phyloP scores from a whole-genome alignment of 2,888 invertebrate genomes.

The Neocrepidodera transversa region DNA sequence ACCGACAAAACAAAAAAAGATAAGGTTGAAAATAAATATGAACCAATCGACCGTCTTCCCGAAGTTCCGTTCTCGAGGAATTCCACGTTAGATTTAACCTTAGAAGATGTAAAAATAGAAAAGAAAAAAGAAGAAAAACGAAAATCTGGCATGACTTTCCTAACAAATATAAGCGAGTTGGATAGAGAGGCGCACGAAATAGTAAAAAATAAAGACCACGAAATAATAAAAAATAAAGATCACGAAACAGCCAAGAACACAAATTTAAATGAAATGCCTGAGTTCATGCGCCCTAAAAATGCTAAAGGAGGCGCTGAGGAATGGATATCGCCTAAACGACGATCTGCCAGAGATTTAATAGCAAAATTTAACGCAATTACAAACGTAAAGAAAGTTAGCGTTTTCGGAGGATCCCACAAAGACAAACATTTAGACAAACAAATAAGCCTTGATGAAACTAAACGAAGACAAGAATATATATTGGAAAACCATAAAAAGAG shows the following conservation, averaged over 20 bases:
- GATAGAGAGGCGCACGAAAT: conserved; percentile 82
- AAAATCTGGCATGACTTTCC: conserved; percentile 66
- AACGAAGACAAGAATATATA: conserved; percentile 48
- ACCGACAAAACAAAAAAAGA: conserved; percentile 50
- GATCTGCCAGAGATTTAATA: conserved; percentile 65
- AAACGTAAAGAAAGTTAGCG: conserved; percentile 65
- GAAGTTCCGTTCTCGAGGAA: conserved; percentile 67
- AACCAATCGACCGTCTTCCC: conserved; percentile 56
- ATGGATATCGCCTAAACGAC: conserved; percentile 53
- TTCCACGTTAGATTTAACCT: conserved; percentile 53
- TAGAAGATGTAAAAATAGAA: conserved; percentile 44
- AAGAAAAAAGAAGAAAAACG: conserved; percentile 61
- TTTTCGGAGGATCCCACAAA: conserved; percentile 57
- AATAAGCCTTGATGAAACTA: conserved; percentile 47
- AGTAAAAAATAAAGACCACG: conserved; percentile 61
- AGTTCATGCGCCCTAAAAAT: conserved; percentile 58
- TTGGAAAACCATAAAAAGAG: conserved; percentile 50
- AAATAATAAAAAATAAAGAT: conserved; percentile 60
- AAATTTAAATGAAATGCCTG: conserved; percentile 53
- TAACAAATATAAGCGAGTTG: conserved; percentile 80
- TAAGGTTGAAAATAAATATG: conserved; percentile 48
- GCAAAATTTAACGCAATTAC: conserved; percentile 70
- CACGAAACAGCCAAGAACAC: conserved; percentile 38
- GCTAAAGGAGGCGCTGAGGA: conserved; percentile 49
- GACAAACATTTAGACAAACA: conserved; percentile 55